Conservation (phyloP, 2,888 invertebrate genomes). For the Drosophila parthenogenetica region DNA sequence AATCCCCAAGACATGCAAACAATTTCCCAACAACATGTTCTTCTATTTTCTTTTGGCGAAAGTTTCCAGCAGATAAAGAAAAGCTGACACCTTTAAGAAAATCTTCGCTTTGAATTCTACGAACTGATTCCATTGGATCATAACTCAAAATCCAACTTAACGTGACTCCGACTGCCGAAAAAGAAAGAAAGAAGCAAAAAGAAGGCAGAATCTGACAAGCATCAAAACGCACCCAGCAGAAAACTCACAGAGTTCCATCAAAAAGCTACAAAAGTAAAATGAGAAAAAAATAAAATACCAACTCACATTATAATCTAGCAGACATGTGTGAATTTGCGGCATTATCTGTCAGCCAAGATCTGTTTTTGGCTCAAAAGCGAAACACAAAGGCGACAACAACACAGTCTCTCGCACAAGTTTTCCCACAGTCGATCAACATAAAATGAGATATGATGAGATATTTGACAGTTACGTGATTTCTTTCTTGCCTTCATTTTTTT, state of each 20-base stretch:
- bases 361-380: slow-evolving; percentile 43
- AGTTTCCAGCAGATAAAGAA: slow-evolving; percentile 38
- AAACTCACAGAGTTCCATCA: slow-evolving; percentile 45
- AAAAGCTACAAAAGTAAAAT: slow-evolving; percentile 43
- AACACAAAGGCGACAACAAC: slow-evolving; percentile 31
- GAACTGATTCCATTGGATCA: slow-evolving; percentile 31
- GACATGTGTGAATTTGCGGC: slow-evolving; percentile 76
- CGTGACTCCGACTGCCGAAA: slow-evolving; percentile 72
- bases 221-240: slow-evolving; percentile 66
- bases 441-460: slow-evolving; percentile 77
- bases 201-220: slow-evolving; percentile 21
- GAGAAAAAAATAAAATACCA: slow-evolving; percentile 44
- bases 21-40: slow-evolving; percentile 15
- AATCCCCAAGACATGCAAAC: slow-evolving; percentile 66
- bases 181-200: slow-evolving; percentile 22
- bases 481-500: slow-evolving; percentile 56
- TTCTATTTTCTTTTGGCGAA: slow-evolving; percentile 41
- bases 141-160: slow-evolving; percentile 34
- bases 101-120: slow-evolving; percentile 22
- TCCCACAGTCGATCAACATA: slow-evolving; percentile 80
- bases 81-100: slow-evolving; percentile 6
- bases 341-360: slow-evolving; percentile 65
- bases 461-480: slow-evolving; percentile 83
- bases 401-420: slow-evolving; percentile 56
- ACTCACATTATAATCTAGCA: slow-evolving; percentile 76